Evolutionary conservation across 2,888 invertebrate genomes (phyloP), one percentile per base, ranked within the genome.

Genomic region (Drosophila neonasuta): DNA sequence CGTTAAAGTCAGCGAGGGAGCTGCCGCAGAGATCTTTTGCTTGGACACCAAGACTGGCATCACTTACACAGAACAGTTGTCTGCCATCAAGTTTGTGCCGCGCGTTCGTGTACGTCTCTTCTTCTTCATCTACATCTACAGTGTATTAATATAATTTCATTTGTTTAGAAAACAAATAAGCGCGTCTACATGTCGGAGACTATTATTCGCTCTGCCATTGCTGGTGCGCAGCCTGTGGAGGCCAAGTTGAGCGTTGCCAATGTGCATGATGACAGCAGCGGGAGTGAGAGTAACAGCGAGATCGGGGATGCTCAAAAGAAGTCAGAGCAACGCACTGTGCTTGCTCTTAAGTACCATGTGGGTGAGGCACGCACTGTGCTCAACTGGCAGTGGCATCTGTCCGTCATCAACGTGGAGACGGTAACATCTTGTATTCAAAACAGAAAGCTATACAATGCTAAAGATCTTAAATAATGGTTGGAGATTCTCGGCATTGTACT

Each of bases 301-400:
- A 39, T 1, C 13, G 39, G n/a, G 11, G 24, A 34, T 7, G 17
- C n/a, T 20, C 13, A 29, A 10, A 45, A 3, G 44, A 24, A 51
- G 41, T 6, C n/a, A 34, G 41, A 29, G 11, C 9, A 3, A 7
- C n/a, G 2, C 3, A 49, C 34, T 8, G 39, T 70, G 2, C 63
- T 90, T 2, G 54, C 65, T 2, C 13, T 89, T 0, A 90, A 89
- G 45, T 90, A 88, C 62, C 71, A 77, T 5, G 55, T 91, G 13
- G 68, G 66, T 2, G 78, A 60, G 58, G 20, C 84, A 74, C 17
- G 81, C 79, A 52, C 74, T 58, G 61, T 71, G 0, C 59, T 81
- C 0, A 81, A 68, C 2, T 90, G 87, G 74, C 71, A 85, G 50
- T 91, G 91, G 91, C 63, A 75, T 20, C 5, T 79, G 72, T 11